Percentiles rank a stretch among this genome's conserved stretches.
phyloP scores from a whole-genome alignment of 2,888 invertebrate species.

The Tipula confusa region DNA sequence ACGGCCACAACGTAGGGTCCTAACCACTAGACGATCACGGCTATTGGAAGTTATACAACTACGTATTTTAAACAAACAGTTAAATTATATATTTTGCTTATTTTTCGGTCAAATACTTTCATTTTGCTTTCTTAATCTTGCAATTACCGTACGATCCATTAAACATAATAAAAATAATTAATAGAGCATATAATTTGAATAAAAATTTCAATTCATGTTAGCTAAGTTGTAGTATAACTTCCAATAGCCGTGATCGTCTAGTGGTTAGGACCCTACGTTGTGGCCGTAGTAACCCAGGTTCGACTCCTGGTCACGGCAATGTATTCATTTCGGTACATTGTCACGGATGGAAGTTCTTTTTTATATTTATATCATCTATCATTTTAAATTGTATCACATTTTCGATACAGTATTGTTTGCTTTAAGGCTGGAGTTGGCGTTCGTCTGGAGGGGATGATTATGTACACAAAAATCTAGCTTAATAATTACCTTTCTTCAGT shows the following conservation, averaged over 20 bases:
- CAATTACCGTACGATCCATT: not conserved
- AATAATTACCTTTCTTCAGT: no score
- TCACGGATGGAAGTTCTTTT: no score
- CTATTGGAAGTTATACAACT: not conserved
- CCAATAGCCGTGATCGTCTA: conserved; percentile 35
- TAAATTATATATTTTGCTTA: not conserved
- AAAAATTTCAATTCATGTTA: not conserved
- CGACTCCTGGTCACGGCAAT: conserved; percentile 38
- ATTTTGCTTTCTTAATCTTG: not conserved
- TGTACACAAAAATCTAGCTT: no score
- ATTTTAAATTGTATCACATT: no score
- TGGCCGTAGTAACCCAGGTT: conserved; percentile 60
- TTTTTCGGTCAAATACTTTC: not conserved
- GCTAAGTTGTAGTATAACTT: not conserved
- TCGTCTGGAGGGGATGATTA: no score
- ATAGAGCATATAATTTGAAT: not conserved
- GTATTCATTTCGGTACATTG: no score
- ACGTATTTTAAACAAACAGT: not conserved
- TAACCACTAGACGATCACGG: conserved; percentile 45
- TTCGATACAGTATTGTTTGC: no score
- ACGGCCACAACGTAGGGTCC: conserved; percentile 38
- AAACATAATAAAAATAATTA: not conserved
- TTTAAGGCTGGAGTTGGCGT: no score
- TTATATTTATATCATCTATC: no score
- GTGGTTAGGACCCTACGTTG: conserved; percentile 57